A percentile compares a stretch with the other conserved stretches of the same genome.
Evolutionary conservation across 1,140 invertebrate species (phyloP).

Genomic region (Plutomurus gul): DNA sequence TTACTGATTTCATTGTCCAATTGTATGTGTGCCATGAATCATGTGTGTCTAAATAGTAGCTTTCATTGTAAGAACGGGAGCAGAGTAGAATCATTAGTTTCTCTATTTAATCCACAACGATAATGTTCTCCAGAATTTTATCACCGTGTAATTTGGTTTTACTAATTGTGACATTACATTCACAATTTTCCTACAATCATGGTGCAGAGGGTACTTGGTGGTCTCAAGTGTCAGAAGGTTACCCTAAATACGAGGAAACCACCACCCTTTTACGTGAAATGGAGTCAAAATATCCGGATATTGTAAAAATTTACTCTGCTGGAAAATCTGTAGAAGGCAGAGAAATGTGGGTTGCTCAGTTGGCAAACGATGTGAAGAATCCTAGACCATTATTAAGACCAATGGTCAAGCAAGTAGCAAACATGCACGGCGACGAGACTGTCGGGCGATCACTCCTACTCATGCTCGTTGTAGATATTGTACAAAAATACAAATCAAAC

Average conservation of each 20-base stretch:
- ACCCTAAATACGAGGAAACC: constrained; percentile 70
- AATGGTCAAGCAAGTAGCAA: constrained; percentile 94
- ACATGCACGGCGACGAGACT: constrained; percentile 98
- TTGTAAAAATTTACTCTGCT: constrained; percentile 73
- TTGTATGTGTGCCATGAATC: too few species aligned
- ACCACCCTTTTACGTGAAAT: constrained; percentile 66
- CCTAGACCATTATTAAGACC: constrained; percentile 69
- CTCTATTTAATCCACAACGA: too few species aligned
- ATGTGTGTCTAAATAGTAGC: too few species aligned
- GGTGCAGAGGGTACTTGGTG: background rate
- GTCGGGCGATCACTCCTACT: constrained; percentile 86
- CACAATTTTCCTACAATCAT: too few species aligned
- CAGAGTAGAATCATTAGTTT: too few species aligned
- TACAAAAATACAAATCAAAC: constrained; percentile 59
- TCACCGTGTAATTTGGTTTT: too few species aligned
- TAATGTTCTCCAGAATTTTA: too few species aligned
- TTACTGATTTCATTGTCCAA: too few species aligned
- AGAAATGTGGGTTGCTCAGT: constrained; percentile 77
- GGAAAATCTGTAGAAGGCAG: constrained; percentile 77
- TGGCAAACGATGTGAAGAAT: constrained; percentile 70
- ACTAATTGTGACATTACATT: too few species aligned
- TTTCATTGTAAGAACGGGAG: too few species aligned
- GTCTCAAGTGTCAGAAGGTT: constrained; percentile 55
- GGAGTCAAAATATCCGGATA: constrained; percentile 66
- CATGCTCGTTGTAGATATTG: constrained; percentile 80